Percentiles rank a stretch among this genome's conserved stretches.
Evolutionary conservation across 2,797 vertebrate genomes (phyloP).

Genomic region (Siniperca scherzeri): DNA sequence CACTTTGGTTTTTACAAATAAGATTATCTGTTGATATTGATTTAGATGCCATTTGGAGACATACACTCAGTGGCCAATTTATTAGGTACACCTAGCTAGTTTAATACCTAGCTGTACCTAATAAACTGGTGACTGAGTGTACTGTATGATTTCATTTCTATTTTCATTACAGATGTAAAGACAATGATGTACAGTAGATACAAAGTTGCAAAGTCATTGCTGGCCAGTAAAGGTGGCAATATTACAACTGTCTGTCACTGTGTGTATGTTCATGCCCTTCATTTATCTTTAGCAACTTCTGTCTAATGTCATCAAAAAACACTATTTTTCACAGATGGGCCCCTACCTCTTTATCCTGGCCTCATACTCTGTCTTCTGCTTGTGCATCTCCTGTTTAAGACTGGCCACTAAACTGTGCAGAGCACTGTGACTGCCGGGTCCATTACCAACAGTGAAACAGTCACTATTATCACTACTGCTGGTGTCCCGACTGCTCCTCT

Average conservation of each 20-base stretch:
- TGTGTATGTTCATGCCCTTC: not conserved
- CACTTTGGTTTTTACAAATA: no score
- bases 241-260: no score
- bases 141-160: not conserved
- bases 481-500: constrained; percentile 87
- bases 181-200: not conserved
- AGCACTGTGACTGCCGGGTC: constrained; percentile 90
- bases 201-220: not conserved
- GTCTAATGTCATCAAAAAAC: not conserved
- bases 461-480: constrained; percentile 95
- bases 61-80: no score
- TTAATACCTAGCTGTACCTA: no score
- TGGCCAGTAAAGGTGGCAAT: not conserved
- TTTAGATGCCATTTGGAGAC: no score
- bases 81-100: no score
- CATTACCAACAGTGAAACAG: constrained; percentile 84
- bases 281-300: not conserved
- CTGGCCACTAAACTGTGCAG: constrained; percentile 96
- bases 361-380: constrained; percentile 97
- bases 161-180: not conserved
- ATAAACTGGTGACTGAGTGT: not conserved
- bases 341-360: constrained; percentile 94
- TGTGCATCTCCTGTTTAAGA: constrained; percentile 97
- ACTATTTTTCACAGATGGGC: not conserved
- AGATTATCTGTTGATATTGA: no score